Base-by-base conservation (phyloP, 2,113 vertebrate genomes). In the Odobenus rosmarus region DNA sequence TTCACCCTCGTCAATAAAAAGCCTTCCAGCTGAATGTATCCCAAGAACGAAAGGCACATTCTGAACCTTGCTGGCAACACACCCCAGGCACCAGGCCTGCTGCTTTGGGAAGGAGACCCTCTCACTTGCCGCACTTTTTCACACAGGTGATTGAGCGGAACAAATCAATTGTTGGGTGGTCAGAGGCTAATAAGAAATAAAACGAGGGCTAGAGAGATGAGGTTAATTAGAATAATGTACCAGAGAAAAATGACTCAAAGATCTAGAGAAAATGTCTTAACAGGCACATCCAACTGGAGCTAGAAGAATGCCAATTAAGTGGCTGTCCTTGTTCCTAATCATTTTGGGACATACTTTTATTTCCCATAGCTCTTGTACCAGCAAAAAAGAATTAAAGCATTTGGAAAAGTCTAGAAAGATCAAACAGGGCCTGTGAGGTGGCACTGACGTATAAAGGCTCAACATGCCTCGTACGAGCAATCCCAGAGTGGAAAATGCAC, bases 141-240 rank as follows among this genome's bases (percentile, higher is more conserved):
- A 92, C 88, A 98, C 59, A 97, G 96, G 97, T 98, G 98, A 98
- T 89, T 97, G 98, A 98, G 98, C 2, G 90, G 98, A 98, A 98
- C 93, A 95, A 98, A 98, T 97, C 97, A 98, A 97, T 83, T 53
- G n/a, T 97, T 98, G 96, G 95, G 92, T 98, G 97, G 97, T 98
- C 98, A 98, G 96, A 90, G 98, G 97, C 98, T 98, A 98, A 98
- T 96, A 95, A 8, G 90, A 97, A 97, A 96, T 85, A 92, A 95
- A 98, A 97, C 55, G 93, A 97, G 96, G 96, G 87, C 96, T 77
- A 96, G n/a, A 24, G 79, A 96, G 92, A 93, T 97, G 94, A 97
- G 88, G 49, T 64, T 95, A 72, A 96, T 95, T 97, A 95, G 94
- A 98, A 97, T 82, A 95, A 92, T 16, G 33, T 28, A 81, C 95